Conservation (phyloP, 1,140 invertebrate genomes). For the Antheraea mylitta region DNA sequence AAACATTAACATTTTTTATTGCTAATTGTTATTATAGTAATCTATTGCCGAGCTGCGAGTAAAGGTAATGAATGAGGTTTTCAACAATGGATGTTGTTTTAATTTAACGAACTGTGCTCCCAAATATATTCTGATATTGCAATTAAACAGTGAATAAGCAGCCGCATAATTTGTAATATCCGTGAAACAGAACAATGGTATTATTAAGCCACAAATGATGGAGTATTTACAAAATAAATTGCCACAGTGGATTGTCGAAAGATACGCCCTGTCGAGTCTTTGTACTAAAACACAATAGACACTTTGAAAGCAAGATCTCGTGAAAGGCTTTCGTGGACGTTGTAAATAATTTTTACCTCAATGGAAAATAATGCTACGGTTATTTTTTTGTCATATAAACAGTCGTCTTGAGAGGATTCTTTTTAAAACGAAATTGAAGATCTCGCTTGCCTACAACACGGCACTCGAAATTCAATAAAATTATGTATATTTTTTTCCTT, state of each 20-base stretch:
- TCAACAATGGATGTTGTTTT: too few species aligned
- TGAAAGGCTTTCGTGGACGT: conserved; percentile 30
- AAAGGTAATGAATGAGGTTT: too few species aligned
- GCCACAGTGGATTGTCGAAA: conserved; percentile 30
- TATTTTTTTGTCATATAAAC: conserved; percentile 15
- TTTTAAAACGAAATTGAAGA: conserved; percentile 7
- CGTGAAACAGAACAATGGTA: conserved; percentile 27
- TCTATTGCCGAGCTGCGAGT: too few species aligned
- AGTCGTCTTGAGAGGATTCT: neutral
- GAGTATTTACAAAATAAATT: conserved; percentile 45
- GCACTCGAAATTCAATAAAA: neutral
- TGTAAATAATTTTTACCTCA: conserved; percentile 34
- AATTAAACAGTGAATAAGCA: conserved; percentile 10
- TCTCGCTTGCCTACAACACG: neutral
- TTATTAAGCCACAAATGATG: conserved; percentile 34
- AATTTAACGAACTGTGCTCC: neutral
- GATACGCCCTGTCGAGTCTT: conserved; percentile 40
- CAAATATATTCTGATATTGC: neutral
- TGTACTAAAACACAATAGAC: conserved; percentile 41
- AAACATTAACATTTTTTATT: too few species aligned
- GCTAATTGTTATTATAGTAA: too few species aligned
- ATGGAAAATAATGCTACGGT: conserved; percentile 5
- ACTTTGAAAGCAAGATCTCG: conserved; percentile 26
- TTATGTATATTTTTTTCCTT: neutral
- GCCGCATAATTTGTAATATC: conserved; percentile 28